A percentile compares a stretch with the other conserved stretches of the same genome.
Conservation (phyloP, 2,888 invertebrate genomes). For the Aromia moschata region DNA sequence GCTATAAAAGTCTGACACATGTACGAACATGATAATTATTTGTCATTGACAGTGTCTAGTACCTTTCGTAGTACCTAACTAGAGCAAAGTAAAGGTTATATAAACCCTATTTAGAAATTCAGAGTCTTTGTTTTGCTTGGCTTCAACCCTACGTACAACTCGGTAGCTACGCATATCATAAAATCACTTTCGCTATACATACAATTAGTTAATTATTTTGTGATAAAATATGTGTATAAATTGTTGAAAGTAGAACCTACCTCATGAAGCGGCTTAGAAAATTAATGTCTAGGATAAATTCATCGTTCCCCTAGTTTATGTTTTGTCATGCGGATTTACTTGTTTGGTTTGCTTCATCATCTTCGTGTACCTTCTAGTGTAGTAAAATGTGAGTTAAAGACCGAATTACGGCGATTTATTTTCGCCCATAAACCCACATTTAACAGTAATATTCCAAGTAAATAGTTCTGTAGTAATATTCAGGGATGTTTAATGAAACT, state of each 20-base stretch:
- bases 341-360: neutral
- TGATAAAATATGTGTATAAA: neutral
- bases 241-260: neutral
- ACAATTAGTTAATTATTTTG: too few species aligned
- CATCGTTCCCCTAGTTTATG: neutral
- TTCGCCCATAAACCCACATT: neutral
- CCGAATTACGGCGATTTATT: neutral
- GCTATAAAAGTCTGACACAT: too few species aligned
- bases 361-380: neutral
- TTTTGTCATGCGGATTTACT: neutral
- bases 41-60: too few species aligned
- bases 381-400: neutral
- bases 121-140: too few species aligned
- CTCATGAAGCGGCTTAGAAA: neutral
- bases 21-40: too few species aligned
- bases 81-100: too few species aligned
- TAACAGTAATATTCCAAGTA: neutral
- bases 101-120: too few species aligned
- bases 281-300: neutral
- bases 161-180: too few species aligned
- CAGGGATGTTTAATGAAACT: too few species aligned
- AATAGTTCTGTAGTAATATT: neutral
- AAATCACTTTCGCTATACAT: too few species aligned
- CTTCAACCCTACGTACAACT: too few species aligned
- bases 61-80: too few species aligned